phyloP scores from a whole-genome alignment of 2,113 vertebrate species.

The Turnix velox region DNA sequence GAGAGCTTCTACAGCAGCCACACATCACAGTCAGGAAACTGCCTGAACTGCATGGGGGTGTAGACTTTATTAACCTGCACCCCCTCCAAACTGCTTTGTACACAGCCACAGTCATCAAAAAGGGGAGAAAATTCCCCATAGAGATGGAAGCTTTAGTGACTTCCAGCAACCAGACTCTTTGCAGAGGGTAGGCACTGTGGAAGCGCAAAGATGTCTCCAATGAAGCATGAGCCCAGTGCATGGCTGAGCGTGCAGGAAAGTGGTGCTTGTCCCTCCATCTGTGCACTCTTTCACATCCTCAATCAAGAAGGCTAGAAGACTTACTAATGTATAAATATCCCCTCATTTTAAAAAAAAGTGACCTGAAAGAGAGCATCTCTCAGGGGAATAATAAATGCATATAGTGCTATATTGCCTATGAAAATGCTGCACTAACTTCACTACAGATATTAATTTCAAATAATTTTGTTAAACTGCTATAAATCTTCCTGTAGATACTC shows the following conservation, averaged over 20 bases:
- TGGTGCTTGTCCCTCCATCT: neutral
- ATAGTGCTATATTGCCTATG: neutral
- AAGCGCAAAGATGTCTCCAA: neutral
- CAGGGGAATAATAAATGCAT: neutral
- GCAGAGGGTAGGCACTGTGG: rapidly evolving
- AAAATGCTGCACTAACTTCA: neutral
- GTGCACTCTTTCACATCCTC: neutral
- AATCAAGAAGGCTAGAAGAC: neutral
- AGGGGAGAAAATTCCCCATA: neutral
- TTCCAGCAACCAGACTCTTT: no score
- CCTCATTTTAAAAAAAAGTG: neutral
- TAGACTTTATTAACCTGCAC: rapidly evolving
- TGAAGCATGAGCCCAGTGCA: rapidly evolving
- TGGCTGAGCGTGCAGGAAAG: neutral
- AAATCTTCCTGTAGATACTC: neutral
- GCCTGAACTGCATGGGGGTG: rapidly evolving
- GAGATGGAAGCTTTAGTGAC: neutral
- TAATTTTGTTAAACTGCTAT: neutral
- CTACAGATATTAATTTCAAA: neutral
- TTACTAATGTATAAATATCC: neutral
- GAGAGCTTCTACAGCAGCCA: neutral
- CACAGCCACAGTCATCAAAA: neutral
- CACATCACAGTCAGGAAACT: rapidly evolving
- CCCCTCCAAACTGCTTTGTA: no score
- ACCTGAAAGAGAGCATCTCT: neutral